Percentiles rank a stretch among this genome's conserved stretches.
These are phyloP conservation scores for Leuciscus idus DNA, from an alignment of 2,113 vertebrate species.

Conservation along the genomic window DNA sequence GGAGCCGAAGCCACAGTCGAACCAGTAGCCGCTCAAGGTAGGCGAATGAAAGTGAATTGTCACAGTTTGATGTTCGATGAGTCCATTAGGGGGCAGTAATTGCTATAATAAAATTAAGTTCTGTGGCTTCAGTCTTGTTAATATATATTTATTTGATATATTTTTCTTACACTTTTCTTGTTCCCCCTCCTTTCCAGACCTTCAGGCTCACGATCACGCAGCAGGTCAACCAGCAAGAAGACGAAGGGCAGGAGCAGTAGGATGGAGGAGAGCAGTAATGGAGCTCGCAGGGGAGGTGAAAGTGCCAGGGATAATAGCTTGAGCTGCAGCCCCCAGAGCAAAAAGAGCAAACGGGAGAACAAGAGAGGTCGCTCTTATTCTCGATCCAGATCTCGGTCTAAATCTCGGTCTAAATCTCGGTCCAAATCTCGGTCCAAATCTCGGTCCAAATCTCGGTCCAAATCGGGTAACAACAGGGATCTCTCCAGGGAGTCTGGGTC, in stretches of 20 bases:
- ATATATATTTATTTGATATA: neutral
- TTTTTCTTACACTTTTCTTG: neutral
- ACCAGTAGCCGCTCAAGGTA: slow-evolving; percentile 88
- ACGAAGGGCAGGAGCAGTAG: slow-evolving; percentile 75
- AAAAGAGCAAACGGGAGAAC: slow-evolving; percentile 83
- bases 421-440: slow-evolving; percentile 80
- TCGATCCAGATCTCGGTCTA: slow-evolving; percentile 82
- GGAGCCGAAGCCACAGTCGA: slow-evolving; percentile 89
- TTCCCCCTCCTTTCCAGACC: slow-evolving; percentile 72
- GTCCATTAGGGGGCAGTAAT: neutral
- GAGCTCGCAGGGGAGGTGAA: slow-evolving; percentile 67
- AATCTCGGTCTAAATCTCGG: slow-evolving; percentile 73
- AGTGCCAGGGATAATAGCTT: slow-evolving; percentile 75
- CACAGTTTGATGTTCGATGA: neutral
- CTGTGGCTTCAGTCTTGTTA: neutral
- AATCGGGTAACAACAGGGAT: slow-evolving; percentile 60
- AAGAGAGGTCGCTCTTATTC: slow-evolving; percentile 79
- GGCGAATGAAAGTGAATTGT: slow-evolving; percentile 83
- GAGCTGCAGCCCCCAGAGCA: slow-evolving; percentile 81
- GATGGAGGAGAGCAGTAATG: slow-evolving; percentile 70
- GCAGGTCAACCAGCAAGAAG: slow-evolving; percentile 78
- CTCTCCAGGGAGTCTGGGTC: slow-evolving; percentile 71
- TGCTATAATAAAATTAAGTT: neutral
- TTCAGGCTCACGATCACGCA: slow-evolving; percentile 86
- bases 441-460: slow-evolving; percentile 61